Evolutionary conservation across 2,888 invertebrate genomes (phyloP), one percentile per base, ranked within the genome.

Genomic region (Drosophila borealis): DNA sequence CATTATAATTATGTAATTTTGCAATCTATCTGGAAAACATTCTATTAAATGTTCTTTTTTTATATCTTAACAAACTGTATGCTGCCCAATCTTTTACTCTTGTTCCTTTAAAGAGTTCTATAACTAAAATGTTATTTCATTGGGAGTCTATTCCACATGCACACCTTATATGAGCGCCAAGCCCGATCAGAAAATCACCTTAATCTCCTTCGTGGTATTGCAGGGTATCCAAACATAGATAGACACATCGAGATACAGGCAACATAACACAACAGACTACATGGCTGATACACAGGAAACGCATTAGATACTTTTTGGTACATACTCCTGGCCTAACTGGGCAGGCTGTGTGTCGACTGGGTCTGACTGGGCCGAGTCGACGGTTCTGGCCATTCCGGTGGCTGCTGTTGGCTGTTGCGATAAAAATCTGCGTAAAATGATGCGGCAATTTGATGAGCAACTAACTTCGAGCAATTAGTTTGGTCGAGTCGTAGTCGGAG

Each of bases 381-480:
- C 8, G 46, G 39, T 29, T 41, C 56, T 53, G 73, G 50, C 19
- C 46, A 59, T 50, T 48, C 21, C 53, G 55, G 53, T 57, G 77
- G 72, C 59, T 53, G 60, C 29, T 55, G 68, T 64, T 62, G 61
- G 54, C 57, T 19, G 57, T 70, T 29, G 83, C 54, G 88, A 89
- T 84, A 84, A 85, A 89, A 89, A 89, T 84, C 81, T 75, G 78
- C 83, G 81, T 80, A 81, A 88, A 83, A 77, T 86, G 86, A 83
- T 83, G 89, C 84, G 78, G 88, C 86, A 76, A 88, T 89, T 89
- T 86, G 89, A 87, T 87, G 81, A 86, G 86, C 78, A 88, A 81
- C 89, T 80, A 78, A 89, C 78, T 88, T 88, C 50, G 49, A 71
- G 74, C 86, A 89, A 86, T 86, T 89, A 89, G 85, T 84, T 89